These are phyloP conservation scores for Crotalus viridis DNA, from an alignment of 2,113 vertebrate genomes.

Conservation along the genomic window DNA sequence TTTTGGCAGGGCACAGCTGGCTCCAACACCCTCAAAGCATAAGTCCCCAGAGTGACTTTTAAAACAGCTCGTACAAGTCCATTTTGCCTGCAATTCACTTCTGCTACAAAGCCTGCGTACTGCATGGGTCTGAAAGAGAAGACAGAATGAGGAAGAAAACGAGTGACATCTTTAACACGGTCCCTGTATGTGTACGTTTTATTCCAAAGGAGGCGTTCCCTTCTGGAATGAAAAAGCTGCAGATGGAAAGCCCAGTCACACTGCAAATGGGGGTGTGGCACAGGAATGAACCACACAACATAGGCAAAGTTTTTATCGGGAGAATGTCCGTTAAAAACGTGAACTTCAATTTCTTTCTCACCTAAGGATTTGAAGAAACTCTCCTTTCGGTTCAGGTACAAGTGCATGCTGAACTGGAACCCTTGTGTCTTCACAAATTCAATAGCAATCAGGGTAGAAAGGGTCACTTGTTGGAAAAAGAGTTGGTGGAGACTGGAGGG, in stretches of 20 bases:
- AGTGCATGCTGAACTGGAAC: conserved; percentile 43
- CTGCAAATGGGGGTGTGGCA: conserved; percentile 17
- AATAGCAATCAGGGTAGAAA: conserved; percentile 51
- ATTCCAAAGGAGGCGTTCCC: conserved; percentile 1
- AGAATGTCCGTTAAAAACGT: conserved; percentile 9
- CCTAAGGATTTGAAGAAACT: conserved; percentile 30
- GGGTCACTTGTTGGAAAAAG: conserved; percentile 41
- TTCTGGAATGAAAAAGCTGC: conserved; percentile 32
- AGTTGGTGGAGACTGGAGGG: neutral
- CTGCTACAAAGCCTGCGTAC: conserved; percentile 14
- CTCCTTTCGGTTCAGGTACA: conserved; percentile 47
- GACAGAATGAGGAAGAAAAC: conserved; percentile 26
- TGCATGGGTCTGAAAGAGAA: conserved; percentile 12
- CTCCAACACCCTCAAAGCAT: neutral
- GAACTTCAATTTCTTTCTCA: conserved; percentile 42
- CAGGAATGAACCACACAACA: conserved; percentile 53
- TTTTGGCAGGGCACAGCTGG: neutral
- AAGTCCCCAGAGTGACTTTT: conserved; percentile 15
- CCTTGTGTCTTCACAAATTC: conserved; percentile 35
- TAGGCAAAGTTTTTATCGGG: conserved; percentile 20
- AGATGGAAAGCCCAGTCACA: conserved; percentile 52
- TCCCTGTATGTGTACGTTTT: neutral
- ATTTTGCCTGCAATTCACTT: conserved; percentile 34
- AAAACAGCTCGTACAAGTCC: neutral
- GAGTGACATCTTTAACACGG: accelerated